Conservation (phyloP, 1,140 invertebrate species). For the Hirudo medicinalis region DNA sequence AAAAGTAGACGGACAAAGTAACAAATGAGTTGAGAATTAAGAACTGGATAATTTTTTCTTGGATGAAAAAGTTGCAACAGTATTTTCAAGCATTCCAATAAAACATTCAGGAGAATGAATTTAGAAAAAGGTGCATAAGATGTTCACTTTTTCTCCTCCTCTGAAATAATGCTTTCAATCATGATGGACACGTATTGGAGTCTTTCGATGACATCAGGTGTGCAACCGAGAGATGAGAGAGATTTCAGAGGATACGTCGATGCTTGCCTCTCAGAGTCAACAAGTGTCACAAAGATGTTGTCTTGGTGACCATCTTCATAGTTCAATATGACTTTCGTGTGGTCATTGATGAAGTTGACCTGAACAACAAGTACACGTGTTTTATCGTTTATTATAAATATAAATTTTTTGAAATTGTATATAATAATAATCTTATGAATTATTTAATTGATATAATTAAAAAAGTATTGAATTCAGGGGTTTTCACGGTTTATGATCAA, state of each 20-base stretch:
- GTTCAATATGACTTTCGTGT: conserved; percentile 92
- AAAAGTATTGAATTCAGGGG: not conserved
- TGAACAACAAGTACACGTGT: not conserved
- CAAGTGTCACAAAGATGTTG: conserved; percentile 65
- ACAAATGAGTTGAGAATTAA: too few relatives aligned
- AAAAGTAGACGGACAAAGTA: too few relatives aligned
- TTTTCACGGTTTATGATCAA: not conserved
- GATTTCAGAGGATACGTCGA: conserved; percentile 73
- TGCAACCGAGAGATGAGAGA: conserved; percentile 69
- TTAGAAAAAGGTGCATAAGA: too few relatives aligned
- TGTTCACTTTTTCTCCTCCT: too few relatives aligned
- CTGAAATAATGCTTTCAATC: conserved; percentile 47
- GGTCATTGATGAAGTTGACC: conserved; percentile 91
- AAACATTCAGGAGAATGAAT: too few relatives aligned
- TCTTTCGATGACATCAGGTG: conserved; percentile 58
- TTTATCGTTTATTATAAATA: not conserved
- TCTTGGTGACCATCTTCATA: conserved; percentile 66
- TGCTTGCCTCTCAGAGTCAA: conserved; percentile 76
- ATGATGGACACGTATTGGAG: conserved; percentile 74
- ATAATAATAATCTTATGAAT: too few relatives aligned
- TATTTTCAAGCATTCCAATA: too few relatives aligned
- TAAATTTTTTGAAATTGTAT: too few relatives aligned
- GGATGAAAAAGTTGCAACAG: too few relatives aligned
- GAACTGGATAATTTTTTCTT: too few relatives aligned
- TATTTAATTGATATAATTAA: too few relatives aligned